These are phyloP conservation scores for Corbicula japonica DNA, from an alignment of 2,888 invertebrate genomes.

Conservation along the genomic window DNA sequence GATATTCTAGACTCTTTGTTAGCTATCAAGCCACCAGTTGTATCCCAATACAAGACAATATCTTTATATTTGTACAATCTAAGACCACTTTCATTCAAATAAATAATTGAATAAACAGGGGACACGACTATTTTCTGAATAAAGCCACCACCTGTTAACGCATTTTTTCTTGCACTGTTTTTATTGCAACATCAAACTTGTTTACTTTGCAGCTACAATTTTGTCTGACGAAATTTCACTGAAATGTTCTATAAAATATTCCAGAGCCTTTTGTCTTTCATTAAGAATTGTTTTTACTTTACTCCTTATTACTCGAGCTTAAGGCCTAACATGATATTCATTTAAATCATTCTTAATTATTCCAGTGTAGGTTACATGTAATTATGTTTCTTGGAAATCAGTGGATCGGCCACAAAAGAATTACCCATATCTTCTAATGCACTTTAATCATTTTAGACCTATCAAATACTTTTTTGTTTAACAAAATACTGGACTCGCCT, in stretches of 20 bases:
- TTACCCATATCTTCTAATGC: too few relatives aligned
- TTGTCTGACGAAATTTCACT: conserved; percentile 10
- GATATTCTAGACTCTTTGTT: too few relatives aligned
- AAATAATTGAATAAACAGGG: conserved; percentile 31
- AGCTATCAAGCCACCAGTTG: conserved; percentile 35
- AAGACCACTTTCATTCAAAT: conserved; percentile 34
- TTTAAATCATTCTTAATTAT: conserved; percentile 16
- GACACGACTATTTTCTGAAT: conserved; percentile 34
- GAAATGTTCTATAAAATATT: conserved; percentile 9
- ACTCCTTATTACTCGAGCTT: background rate
- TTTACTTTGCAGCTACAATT: conserved; percentile 13
- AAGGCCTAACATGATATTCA: conserved; percentile 8
- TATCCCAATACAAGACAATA: conserved; percentile 40
- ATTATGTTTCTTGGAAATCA: conserved; percentile 6
- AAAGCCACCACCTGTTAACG: conserved; percentile 27
- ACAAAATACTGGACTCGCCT: background rate
- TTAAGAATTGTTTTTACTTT: background rate
- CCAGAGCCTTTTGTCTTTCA: background rate
- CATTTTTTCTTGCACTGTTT: too few relatives aligned
- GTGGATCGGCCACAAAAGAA: too few relatives aligned
- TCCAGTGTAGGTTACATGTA: background rate
- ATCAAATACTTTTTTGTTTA: background rate
- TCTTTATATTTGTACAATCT: conserved; percentile 29
- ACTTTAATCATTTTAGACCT: conserved; percentile 1
- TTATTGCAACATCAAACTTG: conserved; percentile 14